Evolutionary conservation across 2,113 vertebrate species (phyloP).

Genomic region (Caloenas nicobarica): DNA sequence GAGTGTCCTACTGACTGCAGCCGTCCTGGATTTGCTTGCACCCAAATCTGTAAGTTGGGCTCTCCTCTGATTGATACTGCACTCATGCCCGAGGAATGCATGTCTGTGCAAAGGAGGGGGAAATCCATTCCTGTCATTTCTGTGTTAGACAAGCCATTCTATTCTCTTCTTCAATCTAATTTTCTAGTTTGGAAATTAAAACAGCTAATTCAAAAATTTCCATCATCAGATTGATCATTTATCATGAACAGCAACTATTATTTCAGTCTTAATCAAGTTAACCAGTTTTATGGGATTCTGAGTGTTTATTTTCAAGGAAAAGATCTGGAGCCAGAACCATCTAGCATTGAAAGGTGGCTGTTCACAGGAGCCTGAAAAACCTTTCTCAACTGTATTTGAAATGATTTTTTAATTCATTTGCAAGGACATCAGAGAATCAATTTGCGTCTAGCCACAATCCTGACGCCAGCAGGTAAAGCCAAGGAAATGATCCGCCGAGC

Average conservation of each 20-base stretch:
- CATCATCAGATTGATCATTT: background rate
- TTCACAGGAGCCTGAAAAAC: constrained; percentile 4
- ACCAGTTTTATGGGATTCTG: background rate
- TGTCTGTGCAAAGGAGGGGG: background rate
- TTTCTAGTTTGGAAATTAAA: background rate
- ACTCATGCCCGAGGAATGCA: background rate
- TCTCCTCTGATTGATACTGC: rapidly evolving
- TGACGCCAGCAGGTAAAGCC: background rate
- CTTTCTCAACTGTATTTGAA: constrained; percentile 30
- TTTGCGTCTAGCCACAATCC: constrained; percentile 1
- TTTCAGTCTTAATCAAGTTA: background rate
- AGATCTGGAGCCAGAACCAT: background rate
- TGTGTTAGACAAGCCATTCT: background rate
- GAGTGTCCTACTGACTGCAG: background rate
- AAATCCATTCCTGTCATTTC: background rate
- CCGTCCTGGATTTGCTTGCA: background rate
- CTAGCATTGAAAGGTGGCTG: background rate
- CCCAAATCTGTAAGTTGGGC: background rate
- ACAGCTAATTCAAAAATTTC: background rate
- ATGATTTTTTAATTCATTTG: constrained; percentile 48
- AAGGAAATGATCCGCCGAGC: constrained; percentile 8
- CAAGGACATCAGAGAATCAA: background rate
- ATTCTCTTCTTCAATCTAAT: background rate
- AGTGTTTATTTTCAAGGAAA: background rate
- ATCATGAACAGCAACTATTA: background rate